Percentiles rank a stretch among this genome's conserved stretches.
Evolutionary conservation across 2,888 invertebrate species (phyloP).

Genomic region (Cremastinae sp.): DNA sequence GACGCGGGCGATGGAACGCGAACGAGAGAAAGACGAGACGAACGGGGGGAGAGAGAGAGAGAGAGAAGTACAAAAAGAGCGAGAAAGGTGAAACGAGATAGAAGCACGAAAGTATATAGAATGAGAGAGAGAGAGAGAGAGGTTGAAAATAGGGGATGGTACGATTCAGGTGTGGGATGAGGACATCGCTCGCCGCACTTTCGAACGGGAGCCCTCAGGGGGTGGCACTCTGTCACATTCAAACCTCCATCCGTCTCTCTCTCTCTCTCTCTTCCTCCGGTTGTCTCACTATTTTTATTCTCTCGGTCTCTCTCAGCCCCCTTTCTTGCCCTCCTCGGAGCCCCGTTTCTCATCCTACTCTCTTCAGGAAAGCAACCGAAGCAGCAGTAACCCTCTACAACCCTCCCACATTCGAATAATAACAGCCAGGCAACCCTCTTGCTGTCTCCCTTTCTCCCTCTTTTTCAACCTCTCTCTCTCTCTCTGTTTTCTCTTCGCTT

Average conservation of each 20-base stretch:
- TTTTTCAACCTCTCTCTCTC: conserved; percentile 23
- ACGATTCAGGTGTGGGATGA: conserved; percentile 61
- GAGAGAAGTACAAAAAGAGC: too few species aligned
- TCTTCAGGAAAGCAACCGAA: conserved; percentile 47
- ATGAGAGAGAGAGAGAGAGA: conserved; percentile 46
- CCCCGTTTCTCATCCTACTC: conserved; percentile 37
- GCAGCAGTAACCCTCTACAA: conserved; percentile 43
- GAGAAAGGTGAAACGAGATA: conserved; percentile 49
- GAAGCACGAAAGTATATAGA: too few species aligned
- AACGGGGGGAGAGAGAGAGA: conserved; percentile 66
- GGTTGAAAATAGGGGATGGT: conserved; percentile 43
- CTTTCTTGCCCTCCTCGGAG: conserved; percentile 54
- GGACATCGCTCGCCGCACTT: conserved; percentile 77
- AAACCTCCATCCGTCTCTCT: conserved; percentile 71
- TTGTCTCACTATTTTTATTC: too few species aligned
- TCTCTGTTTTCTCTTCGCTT: conserved; percentile 32
- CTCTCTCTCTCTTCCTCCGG: conserved; percentile 11
- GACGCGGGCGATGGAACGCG: conserved; percentile 25
- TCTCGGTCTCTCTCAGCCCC: too few species aligned
- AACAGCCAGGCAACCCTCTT: conserved; percentile 75
- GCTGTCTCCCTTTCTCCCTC: conserved; percentile 37
- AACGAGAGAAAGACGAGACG: too few species aligned
- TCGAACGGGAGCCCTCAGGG: conserved; percentile 70
- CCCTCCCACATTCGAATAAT: conserved; percentile 78
- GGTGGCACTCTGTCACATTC: conserved; percentile 80